Base-by-base conservation (phyloP, 2,888 invertebrate genomes). In the Tenthredo livida region DNA sequence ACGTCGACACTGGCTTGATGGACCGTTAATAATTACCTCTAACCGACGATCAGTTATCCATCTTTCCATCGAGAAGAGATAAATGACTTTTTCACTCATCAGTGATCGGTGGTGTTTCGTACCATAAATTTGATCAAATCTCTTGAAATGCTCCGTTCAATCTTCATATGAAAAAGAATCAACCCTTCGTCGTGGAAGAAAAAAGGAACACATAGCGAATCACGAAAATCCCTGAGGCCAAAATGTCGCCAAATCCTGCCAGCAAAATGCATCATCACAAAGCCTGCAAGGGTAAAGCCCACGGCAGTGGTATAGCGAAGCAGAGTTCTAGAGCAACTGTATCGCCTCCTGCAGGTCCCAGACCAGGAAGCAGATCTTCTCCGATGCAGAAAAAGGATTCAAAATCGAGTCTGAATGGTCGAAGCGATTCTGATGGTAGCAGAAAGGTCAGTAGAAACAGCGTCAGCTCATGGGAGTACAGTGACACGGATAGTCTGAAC, bases 261-360 rank as follows among this genome's bases (percentile, higher is more conserved):
- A 95, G 94, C 29, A 94, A 94, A 86, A 94, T 94, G 85, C 95
- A 95, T 90, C 95, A 95, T 86, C 97, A 97, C 92, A 95, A 95
- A 89, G 96, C 96, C 84, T 97, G 97, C 92, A 96, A 96, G 50
- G 97, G 97, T 47, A 96, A 96, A 90, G 95, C 96, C 0, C 97
- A 97, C 91, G 97, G 97, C 15, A 95, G 96, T 88, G 97, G 97
- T 78, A 96, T 96, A 89, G 93, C 93, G 4, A 95, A 96, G 88
- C 93, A 94, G 82, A 92, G 88, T 88, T 93, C 94, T 85, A 93
- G 88, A 90, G 94, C 4, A 94, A 94, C 87, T 94, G 92, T 78
- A 94, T 93, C 90, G 94, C 94, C 0, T 85, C 77, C 33, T 85
- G 85, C n/a, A n/a, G n/a, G 21, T 87, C 86, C 58, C 93, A 94